These are phyloP conservation scores for Ornithoptera alexandrae DNA, from an alignment of 2,888 invertebrate species.

Conservation along the genomic window DNA sequence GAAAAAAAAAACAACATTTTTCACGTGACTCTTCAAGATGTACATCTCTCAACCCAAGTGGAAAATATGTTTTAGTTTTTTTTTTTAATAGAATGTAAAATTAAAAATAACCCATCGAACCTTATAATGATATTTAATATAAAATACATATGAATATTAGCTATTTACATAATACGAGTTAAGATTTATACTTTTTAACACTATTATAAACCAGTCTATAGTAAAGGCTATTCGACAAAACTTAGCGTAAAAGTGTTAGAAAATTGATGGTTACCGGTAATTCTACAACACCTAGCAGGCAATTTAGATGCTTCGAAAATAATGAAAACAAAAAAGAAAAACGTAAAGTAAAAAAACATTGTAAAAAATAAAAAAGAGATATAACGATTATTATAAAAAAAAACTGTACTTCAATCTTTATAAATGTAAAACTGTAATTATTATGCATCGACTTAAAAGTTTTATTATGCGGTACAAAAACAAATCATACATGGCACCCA, in stretches of 20 bases:
- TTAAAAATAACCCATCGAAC: constrained; percentile 79
- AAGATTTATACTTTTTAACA: constrained; percentile 75
- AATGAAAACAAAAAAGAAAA: constrained; percentile 36
- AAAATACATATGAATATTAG: constrained; percentile 79
- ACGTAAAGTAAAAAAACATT: constrained; percentile 29
- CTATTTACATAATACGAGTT: constrained; percentile 80
- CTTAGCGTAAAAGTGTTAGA: constrained; percentile 73
- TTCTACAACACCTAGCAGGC: constrained; percentile 69
- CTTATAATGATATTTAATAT: constrained; percentile 75
- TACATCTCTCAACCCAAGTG: constrained; percentile 51
- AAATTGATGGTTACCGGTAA: constrained; percentile 57
- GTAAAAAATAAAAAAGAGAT: constrained; percentile 35
- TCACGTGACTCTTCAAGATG: constrained; percentile 61
- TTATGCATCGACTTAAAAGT: constrained; percentile 56
- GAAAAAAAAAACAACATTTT: constrained; percentile 63
- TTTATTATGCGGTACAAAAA: constrained; percentile 63
- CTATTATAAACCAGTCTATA: constrained; percentile 79
- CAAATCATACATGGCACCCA: constrained; percentile 65
- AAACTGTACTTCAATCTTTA: constrained; percentile 39
- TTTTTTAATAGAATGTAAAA: constrained; percentile 73
- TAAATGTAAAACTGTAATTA: constrained; percentile 50
- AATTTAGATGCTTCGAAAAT: constrained; percentile 49
- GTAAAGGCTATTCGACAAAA: constrained; percentile 78
- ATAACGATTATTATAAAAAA: constrained; percentile 37
- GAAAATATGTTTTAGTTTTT: constrained; percentile 67